Base-by-base conservation (phyloP, 2,113 vertebrate genomes). In the Triplophysa dalaica region DNA sequence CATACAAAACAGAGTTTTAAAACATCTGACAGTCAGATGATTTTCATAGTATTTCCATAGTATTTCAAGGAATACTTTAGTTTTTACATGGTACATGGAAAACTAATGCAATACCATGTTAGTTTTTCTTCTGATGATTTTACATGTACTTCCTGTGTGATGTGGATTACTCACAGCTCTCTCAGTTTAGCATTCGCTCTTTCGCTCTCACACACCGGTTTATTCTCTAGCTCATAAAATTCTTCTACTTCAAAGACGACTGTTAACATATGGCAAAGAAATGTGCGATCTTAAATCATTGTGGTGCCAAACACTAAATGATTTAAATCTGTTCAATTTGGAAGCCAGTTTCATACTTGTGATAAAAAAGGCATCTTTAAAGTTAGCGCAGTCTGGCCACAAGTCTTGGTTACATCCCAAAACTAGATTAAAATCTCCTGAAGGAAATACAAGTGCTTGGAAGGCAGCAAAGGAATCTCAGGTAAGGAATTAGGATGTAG, bases 281-380 rank as follows among this genome's bases (percentile, higher is more conserved):
- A 26, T n/a, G 41, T 75, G 58, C 17, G 48, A 75, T 48, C 60
- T 29, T 22, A 75, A 48, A 38, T 63, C 43, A 5, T 50, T 48
- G 33, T 19, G 14, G 22, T 63, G 73, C 73, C 73, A 63, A 63
- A 75, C 22, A 75, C 16, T 62, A 75, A 75, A 75, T 29, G 16
- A 75, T 41, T 75, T 48, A 63, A 63, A 62, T 63, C 73, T 75
- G 58, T 75, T 63, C 4, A 50, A 63, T 63, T 29, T 75, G 73
- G 60, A 58, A 75, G 41, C 41, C 41, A 48, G 17, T 63, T 75
- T 63, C 41, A 22, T 1, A 7, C 22, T 45, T 63, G 16, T 50
- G 58, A 26, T 33, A 19, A 74, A 45, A 74, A 61, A 60, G 21
- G n/a, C 21, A 41, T 48, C 41, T 63, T 75, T 21, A 75, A 75